These are phyloP conservation scores for Chloroceryle aenea DNA, from an alignment of 2,113 vertebrate species.

Conservation along the genomic window DNA sequence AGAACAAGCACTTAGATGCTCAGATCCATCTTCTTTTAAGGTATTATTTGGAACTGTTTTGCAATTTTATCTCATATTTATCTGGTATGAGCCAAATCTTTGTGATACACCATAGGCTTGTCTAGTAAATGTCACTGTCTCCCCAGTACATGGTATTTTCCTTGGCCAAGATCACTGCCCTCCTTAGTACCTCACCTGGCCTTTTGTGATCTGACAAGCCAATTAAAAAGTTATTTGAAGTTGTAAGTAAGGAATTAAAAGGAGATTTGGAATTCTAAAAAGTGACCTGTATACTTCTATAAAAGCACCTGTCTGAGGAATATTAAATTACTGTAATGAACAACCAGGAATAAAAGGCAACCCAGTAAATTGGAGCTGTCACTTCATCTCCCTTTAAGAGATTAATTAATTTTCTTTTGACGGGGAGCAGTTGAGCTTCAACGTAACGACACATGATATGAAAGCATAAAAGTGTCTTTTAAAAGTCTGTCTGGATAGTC, in stretches of 20 bases:
- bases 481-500: neutral
- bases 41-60: neutral
- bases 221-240: neutral
- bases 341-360: slow-evolving; percentile 24
- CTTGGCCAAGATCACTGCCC: neutral
- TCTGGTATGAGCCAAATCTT: neutral
- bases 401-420: slow-evolving; percentile 39
- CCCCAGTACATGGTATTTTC: neutral
- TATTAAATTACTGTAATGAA: neutral
- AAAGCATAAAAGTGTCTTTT: neutral
- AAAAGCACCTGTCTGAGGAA: neutral
- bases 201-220: neutral
- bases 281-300: neutral
- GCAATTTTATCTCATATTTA: neutral
- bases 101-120: neutral
- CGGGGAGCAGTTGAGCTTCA: neutral
- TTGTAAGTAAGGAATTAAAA: neutral
- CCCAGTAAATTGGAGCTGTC: slow-evolving; percentile 8
- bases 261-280: neutral
- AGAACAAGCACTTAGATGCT: neutral
- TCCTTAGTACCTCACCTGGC: neutral
- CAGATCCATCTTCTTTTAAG: neutral
- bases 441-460: neutral
- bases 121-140: neutral
- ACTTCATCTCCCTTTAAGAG: neutral